Conservation (phyloP, 64 coral and sea anemone species). For the Actinia equina region DNA sequence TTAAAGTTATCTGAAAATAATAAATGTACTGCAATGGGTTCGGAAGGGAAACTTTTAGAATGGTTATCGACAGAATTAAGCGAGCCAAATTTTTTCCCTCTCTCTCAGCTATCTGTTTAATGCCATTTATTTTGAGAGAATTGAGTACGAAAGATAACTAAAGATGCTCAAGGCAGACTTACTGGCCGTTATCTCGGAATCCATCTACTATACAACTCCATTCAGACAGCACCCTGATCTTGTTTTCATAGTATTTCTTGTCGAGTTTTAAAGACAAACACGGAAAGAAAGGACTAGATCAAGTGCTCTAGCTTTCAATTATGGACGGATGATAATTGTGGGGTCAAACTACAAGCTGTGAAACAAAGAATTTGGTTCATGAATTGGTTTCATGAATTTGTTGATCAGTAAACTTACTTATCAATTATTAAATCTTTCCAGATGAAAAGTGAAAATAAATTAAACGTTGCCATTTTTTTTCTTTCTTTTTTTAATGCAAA, state of each 20-base stretch:
- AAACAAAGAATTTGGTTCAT: not conserved
- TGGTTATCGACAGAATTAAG: too few species aligned
- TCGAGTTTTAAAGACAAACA: not conserved
- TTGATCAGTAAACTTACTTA: not conserved
- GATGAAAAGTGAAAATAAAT: not conserved
- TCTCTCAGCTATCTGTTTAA: not conserved
- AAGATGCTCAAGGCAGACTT: not conserved
- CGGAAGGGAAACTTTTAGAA: too few species aligned
- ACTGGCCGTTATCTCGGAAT: not conserved
- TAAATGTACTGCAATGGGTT: too few species aligned
- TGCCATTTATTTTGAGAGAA: not conserved
- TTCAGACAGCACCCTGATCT: not conserved
- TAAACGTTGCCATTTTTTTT: not conserved
- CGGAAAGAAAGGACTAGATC: not conserved
- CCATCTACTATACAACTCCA: not conserved
- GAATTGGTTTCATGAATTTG: not conserved
- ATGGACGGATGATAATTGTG: not conserved
- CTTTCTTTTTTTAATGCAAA: not conserved
- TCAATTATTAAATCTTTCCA: not conserved
- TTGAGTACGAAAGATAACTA: not conserved
- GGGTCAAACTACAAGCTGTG: not conserved
- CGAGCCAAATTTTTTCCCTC: too few species aligned
- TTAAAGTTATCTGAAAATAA: not conserved
- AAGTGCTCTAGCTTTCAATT: not conserved
- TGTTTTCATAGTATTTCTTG: not conserved